phyloP scores from a whole-genome alignment of 2,888 invertebrate genomes.

The Nemapogon koenigi region DNA sequence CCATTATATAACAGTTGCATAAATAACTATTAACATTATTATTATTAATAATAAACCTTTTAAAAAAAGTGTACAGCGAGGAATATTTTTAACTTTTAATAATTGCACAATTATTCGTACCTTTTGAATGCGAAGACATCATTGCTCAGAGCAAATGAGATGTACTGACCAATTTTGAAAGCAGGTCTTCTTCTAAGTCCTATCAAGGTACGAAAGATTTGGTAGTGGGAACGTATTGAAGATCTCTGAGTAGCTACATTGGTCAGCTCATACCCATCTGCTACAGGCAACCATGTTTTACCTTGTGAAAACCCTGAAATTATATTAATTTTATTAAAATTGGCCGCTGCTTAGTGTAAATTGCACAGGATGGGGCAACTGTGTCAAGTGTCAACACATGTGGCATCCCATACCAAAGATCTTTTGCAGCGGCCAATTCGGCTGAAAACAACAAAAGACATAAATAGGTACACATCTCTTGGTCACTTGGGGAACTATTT shows the following conservation, averaged over 20 bases:
- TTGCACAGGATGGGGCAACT: no score
- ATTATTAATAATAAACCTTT: background rate
- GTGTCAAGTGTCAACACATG: no score
- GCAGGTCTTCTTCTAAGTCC: constrained; percentile 59
- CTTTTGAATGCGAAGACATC: constrained; percentile 64
- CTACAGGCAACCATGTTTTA: constrained; percentile 71
- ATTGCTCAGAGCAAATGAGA: constrained; percentile 51
- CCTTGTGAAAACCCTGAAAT: constrained; percentile 64
- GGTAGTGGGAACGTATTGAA: constrained; percentile 59
- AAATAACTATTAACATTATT: background rate
- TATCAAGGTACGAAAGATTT: constrained; percentile 55
- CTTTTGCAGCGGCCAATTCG: no score
- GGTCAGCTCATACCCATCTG: constrained; percentile 59
- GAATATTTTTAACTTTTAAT: background rate
- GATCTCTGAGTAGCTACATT: constrained; percentile 65
- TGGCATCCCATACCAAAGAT: no score
- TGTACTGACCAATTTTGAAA: constrained; percentile 55
- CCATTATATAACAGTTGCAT: background rate
- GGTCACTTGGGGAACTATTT: no score
- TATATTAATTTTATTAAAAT: background rate
- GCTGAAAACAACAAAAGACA: no score
- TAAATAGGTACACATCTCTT: no score
- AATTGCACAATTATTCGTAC: constrained; percentile 23
- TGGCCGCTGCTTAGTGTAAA: no score
- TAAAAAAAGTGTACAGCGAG: background rate